These are phyloP conservation scores for Triplophysa dalaica DNA, from an alignment of 2,113 vertebrate genomes.

Conservation along the genomic window DNA sequence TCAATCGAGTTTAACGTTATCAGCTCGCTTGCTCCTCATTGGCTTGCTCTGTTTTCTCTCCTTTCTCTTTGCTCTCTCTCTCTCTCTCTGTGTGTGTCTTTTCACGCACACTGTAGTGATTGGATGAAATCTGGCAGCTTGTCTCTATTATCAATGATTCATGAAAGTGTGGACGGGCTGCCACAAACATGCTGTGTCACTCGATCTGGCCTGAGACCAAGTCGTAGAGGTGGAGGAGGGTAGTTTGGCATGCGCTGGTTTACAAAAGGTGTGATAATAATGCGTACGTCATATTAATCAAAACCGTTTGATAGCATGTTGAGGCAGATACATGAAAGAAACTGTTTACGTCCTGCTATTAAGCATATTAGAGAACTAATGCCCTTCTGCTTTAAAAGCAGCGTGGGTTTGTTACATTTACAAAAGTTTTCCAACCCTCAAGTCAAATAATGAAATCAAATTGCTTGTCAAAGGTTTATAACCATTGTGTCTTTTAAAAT, in stretches of 20 bases:
- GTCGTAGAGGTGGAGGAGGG: slow-evolving; percentile 18
- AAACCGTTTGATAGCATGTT: slow-evolving; percentile 29
- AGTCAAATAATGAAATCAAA: slow-evolving; percentile 35
- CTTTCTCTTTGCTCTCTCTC: not conserved
- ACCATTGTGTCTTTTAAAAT: slow-evolving; percentile 10
- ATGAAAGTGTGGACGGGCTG: slow-evolving; percentile 58
- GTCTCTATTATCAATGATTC: slow-evolving; percentile 70
- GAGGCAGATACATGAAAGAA: not conserved
- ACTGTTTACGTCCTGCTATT: slow-evolving; percentile 4
- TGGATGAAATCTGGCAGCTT: slow-evolving; percentile 42
- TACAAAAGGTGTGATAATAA: slow-evolving; percentile 65
- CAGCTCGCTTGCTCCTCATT: slow-evolving; percentile 10
- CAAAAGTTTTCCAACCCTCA: slow-evolving; percentile 34
- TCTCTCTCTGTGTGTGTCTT: slow-evolving; percentile 18
- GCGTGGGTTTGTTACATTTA: slow-evolving; percentile 35
- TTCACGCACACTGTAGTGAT: slow-evolving; percentile 21
- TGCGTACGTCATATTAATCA: slow-evolving; percentile 22
- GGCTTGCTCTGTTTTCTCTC: slow-evolving; percentile 36
- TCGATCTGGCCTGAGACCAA: slow-evolving; percentile 59
- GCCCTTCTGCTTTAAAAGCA: slow-evolving; percentile 25
- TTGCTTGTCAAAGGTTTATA: slow-evolving; percentile 27
- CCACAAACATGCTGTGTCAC: slow-evolving; percentile 69
- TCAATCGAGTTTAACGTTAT: slow-evolving; percentile 47
- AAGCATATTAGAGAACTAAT: slow-evolving; percentile 10
- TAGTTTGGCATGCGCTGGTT: slow-evolving; percentile 57